phyloP scores from a whole-genome alignment of 2,113 vertebrate species.

The Gnathonemus longibarbis region DNA sequence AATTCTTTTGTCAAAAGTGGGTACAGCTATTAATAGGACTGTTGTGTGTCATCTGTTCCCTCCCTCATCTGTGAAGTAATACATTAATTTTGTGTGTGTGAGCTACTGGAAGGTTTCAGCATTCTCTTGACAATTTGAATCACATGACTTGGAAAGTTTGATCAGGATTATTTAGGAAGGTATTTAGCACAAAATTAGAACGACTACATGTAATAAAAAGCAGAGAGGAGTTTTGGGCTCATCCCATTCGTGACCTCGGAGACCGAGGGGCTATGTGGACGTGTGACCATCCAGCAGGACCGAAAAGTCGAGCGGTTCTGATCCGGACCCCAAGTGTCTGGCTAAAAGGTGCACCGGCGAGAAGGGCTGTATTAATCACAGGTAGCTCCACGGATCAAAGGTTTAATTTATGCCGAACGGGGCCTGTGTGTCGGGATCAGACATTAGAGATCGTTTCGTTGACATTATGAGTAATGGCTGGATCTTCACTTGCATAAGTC shows the following conservation, averaged over 20 bases:
- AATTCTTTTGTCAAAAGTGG: background rate
- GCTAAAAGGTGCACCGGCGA: slow-evolving; percentile 27
- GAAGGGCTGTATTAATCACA: slow-evolving; percentile 48
- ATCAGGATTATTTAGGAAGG: no score
- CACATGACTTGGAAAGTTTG: background rate
- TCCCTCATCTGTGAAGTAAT: background rate
- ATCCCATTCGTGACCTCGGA: background rate
- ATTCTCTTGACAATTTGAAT: background rate
- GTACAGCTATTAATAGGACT: background rate
- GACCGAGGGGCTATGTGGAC: background rate
- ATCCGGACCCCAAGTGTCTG: background rate
- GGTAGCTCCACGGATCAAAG: slow-evolving; percentile 50
- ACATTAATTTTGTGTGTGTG: background rate
- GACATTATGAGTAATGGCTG: slow-evolving; percentile 51
- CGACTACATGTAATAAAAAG: background rate
- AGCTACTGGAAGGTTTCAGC: background rate
- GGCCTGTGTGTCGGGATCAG: slow-evolving; percentile 35
- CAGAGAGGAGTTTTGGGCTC: background rate
- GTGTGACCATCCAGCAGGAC: background rate
- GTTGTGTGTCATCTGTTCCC: background rate
- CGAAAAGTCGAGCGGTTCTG: background rate
- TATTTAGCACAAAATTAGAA: background rate
- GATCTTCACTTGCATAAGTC: slow-evolving; percentile 34
- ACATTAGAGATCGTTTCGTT: slow-evolving; percentile 46
- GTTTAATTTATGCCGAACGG: slow-evolving; percentile 52